phyloP scores from a whole-genome alignment of 2,797 vertebrate species.

The Acanthis flammea region DNA sequence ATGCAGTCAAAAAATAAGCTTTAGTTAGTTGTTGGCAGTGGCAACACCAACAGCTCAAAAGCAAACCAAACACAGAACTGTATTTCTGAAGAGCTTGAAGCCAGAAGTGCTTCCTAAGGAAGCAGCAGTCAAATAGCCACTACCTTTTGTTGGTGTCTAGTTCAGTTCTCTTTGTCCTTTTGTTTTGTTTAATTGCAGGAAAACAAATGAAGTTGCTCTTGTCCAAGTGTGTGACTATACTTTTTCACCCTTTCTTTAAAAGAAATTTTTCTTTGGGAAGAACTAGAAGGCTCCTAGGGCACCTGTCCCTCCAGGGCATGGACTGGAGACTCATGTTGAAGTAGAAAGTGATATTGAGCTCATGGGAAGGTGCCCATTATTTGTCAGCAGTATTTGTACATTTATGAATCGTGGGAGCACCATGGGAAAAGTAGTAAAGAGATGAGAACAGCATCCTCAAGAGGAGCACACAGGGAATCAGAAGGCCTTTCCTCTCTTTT shows the following conservation, averaged over 20 bases:
- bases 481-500: neutral
- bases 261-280: neutral
- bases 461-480: neutral
- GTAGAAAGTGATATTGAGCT: neutral
- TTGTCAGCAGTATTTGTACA: neutral
- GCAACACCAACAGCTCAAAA: neutral
- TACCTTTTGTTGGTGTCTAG: neutral
- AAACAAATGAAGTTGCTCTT: neutral
- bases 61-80: neutral
- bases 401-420: neutral
- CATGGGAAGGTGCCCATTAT: neutral
- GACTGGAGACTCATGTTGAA: neutral
- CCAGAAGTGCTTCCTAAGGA: neutral
- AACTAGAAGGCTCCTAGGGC: neutral
- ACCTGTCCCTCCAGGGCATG: neutral
- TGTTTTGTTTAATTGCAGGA: neutral
- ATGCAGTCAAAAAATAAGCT: neutral
- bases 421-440: neutral
- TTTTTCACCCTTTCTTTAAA: neutral
- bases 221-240: neutral
- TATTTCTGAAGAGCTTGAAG: neutral
- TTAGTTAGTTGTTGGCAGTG: neutral
- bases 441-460: neutral
- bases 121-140: neutral
- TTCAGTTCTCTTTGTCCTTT: neutral